These are phyloP conservation scores for Drosophila micromelanica DNA, from an alignment of 1,140 invertebrate species.

Conservation along the genomic window DNA sequence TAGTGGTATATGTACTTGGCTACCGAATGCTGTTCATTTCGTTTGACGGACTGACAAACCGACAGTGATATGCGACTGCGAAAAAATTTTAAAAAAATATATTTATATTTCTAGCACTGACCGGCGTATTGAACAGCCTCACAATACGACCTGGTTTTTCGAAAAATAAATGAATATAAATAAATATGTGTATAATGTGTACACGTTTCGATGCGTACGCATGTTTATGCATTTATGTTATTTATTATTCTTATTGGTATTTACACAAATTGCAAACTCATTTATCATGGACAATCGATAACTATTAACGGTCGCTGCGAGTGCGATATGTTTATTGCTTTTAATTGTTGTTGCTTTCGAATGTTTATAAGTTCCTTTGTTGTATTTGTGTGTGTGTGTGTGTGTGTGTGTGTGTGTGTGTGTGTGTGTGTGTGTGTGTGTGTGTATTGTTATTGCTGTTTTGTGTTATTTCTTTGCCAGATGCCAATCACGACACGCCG, in stretches of 20 bases:
- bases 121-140: constrained; percentile 24
- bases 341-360: constrained; percentile 34
- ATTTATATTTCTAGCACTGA: constrained; percentile 41
- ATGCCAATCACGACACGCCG: constrained; percentile 38
- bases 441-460: constrained; percentile 32
- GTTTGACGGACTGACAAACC: constrained; percentile 44
- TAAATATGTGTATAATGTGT: neutral
- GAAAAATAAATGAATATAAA: constrained; percentile 1
- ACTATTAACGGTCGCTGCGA: constrained; percentile 30
- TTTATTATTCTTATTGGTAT: constrained; percentile 27
- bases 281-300: constrained; percentile 50
- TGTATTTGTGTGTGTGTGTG: constrained; percentile 7
- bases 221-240: constrained; percentile 7
- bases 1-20: constrained; percentile 40
- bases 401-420: constrained; percentile 25
- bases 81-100: constrained; percentile 19
- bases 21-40: constrained; percentile 40
- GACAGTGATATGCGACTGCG: constrained; percentile 38
- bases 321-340: constrained; percentile 29
- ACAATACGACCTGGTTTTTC: constrained; percentile 10
- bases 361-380: constrained; percentile 16
- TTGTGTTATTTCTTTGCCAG: constrained; percentile 44
- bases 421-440: constrained; percentile 22
- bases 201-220: constrained; percentile 5
- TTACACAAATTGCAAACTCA: constrained; percentile 23